Conservation (phyloP, 2,113 vertebrate genomes). For the Heptranchias perlo region DNA sequence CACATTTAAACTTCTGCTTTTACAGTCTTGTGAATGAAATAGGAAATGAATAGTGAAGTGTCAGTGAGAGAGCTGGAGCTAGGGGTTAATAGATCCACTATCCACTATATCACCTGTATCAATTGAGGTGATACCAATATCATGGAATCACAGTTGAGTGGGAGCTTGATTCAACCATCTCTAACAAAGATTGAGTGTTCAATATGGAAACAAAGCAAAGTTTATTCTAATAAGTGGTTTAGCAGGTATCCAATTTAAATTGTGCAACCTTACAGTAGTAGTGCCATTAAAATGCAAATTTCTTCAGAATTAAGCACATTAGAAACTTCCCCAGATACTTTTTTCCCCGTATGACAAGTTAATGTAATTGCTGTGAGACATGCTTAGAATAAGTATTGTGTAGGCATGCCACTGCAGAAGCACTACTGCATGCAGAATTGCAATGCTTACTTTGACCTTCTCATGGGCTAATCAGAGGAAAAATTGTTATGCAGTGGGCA, state of each 20-base stretch:
- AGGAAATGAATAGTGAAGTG: neutral
- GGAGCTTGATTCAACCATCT: neutral
- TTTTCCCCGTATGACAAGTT: neutral
- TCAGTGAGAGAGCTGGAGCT: neutral
- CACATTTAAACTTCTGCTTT: neutral
- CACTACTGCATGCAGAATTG: slow-evolving; percentile 5
- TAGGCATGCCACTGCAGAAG: neutral
- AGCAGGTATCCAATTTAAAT: neutral
- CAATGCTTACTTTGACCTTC: neutral
- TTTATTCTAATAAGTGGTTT: neutral
- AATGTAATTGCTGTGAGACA: neutral
- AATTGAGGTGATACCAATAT: neutral
- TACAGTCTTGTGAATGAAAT: neutral
- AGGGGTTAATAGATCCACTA: neutral
- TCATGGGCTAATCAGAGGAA: neutral
- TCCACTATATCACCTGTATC: neutral
- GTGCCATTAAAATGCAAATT: neutral
- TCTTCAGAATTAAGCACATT: neutral
- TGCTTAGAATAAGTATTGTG: neutral
- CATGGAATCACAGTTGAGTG: neutral
- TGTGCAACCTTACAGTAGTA: neutral
- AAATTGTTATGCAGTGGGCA: neutral
- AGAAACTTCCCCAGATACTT: neutral
- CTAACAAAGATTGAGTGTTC: neutral
- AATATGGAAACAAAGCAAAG: neutral